Evolutionary conservation across 2,888 invertebrate species (phyloP), one percentile per base, ranked within the genome.

Genomic region (Notodonta dromedarius): DNA sequence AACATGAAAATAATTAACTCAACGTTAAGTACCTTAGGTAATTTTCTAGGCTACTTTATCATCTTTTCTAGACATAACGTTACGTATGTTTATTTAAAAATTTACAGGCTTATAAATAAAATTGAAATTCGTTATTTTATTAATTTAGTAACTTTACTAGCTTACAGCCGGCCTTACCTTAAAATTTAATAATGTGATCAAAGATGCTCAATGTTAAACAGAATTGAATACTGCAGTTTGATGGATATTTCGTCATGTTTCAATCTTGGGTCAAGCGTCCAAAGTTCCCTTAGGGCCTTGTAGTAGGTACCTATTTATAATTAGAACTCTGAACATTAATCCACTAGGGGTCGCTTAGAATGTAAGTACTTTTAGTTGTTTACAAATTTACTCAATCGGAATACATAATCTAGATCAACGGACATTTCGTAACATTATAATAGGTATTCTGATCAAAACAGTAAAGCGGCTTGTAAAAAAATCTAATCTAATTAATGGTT

Each of bases 381-480:
- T 58, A 61, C 65, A 56, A 58, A 8, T n/a, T 46, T 58, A 58
- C 64, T 71, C 24, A 24, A 24, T 24, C 63, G 63, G 63, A 71
- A 64, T 66, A 73, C 60, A 69, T 71, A 63, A 63, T 61, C 66
- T 73, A 71, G 35, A 48, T 61, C 59, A 76, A 76, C 67, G 69
- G 69, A 76, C 65, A 71, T 68, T 71, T 73, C 61, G 60, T 71
- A 70, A 76, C 68, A 75, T 73, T 78, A 42, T 79, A 76, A 24
- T 76, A 73, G 53, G 70, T 60, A 73, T 65, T 56, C 69, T 44
- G 58, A 73, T 59, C 61, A 66, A 71, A 74, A 68, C 57, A 70
- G 73, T 78, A 73, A 85, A 88, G 84, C 84, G 74, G 80, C 74
- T 83, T 82, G 82, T 88, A 89, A 88, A 89, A 88, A 87, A 87